Evolutionary conservation across 2,797 vertebrate genomes (phyloP).

Genomic region (Falco concolor): DNA sequence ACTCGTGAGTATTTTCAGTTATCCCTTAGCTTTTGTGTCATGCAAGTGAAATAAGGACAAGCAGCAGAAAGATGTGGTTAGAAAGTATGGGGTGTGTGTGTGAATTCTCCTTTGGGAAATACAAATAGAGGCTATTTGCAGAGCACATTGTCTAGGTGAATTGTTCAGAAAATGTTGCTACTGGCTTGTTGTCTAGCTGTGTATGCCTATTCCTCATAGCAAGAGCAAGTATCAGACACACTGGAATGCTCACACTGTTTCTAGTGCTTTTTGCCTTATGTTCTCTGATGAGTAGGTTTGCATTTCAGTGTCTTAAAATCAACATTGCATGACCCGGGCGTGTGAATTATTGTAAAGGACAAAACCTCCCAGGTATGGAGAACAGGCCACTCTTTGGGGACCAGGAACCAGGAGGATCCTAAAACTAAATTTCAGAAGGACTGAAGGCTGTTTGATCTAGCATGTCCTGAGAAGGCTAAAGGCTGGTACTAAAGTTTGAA

Average conservation of each 20-base stretch:
- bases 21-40: neutral
- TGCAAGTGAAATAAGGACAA: neutral
- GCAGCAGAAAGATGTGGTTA: neutral
- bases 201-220: neutral
- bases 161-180: neutral
- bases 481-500: neutral
- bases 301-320: neutral
- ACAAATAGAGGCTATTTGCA: neutral
- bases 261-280: neutral
- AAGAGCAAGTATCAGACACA: neutral
- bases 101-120: neutral
- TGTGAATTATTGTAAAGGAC: neutral
- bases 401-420: neutral
- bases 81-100: rapidly evolving
- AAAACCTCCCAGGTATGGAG: neutral
- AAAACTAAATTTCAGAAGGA: neutral
- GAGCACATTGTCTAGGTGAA: neutral
- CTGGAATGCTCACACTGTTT: neutral
- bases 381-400: neutral
- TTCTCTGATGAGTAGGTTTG: neutral
- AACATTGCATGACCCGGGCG: rapidly evolving
- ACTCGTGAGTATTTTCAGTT: neutral
- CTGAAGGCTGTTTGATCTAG: neutral
- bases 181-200: neutral
- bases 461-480: neutral